Conservation (phyloP, 2,888 invertebrate species). For the Troglohyphantes excavatus region DNA sequence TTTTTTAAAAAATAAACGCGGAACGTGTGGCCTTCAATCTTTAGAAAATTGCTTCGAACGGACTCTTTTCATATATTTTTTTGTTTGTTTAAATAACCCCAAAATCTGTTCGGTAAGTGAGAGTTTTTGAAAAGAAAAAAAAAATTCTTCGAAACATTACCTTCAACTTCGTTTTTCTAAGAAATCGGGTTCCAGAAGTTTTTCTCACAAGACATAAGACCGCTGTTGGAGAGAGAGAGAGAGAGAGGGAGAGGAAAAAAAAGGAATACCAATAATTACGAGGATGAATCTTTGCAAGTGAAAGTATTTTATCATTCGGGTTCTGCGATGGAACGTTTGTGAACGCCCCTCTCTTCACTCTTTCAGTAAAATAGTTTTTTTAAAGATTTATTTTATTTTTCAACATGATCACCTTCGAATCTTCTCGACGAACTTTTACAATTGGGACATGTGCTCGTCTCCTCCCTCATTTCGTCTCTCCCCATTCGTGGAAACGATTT, state of each 20-base stretch:
- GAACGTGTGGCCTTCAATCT: background rate
- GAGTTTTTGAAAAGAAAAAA: too few relatives aligned
- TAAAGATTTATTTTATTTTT: background rate
- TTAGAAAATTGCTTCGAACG: background rate
- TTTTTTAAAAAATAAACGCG: background rate
- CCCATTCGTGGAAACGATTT: background rate
- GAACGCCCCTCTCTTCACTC: slow-evolving; percentile 19
- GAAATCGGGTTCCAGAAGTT: background rate
- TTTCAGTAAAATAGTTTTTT: background rate
- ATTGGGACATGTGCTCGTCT: background rate
- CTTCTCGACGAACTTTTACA: background rate
- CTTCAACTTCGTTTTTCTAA: background rate
- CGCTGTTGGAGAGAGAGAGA: background rate
- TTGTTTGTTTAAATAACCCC: background rate
- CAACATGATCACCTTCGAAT: background rate
- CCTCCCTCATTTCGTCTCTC: background rate
- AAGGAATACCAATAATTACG: slow-evolving; percentile 18
- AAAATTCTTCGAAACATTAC: background rate
- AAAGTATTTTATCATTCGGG: slow-evolving; percentile 13
- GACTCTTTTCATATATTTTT: background rate
- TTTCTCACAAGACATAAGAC: background rate
- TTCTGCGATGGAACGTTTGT: background rate
- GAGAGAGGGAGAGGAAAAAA: background rate
- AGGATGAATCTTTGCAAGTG: background rate
- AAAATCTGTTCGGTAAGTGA: too few relatives aligned